Percentiles rank a stretch among this genome's conserved stretches.
phyloP scores from a whole-genome alignment of 2,113 vertebrate species.

The Etheostoma spectabile region DNA sequence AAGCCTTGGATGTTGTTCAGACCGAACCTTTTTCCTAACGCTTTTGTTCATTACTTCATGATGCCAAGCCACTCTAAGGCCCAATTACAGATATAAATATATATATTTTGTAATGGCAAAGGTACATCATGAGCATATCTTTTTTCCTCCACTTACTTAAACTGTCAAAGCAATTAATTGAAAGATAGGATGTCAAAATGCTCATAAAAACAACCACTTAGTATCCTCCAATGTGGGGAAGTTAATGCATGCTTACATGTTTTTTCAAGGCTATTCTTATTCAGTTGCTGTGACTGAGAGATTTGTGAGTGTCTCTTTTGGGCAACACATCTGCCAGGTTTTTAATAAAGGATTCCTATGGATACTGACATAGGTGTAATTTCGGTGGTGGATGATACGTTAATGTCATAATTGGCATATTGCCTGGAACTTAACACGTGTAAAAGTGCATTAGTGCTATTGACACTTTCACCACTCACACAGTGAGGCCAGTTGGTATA shows the following conservation, averaged over 20 bases:
- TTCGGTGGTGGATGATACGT: constrained; percentile 29
- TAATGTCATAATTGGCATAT: constrained; percentile 48
- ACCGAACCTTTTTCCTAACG: not conserved
- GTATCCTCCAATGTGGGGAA: constrained; percentile 15
- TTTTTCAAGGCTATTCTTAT: constrained; percentile 42
- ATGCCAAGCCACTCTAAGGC: constrained; percentile 14
- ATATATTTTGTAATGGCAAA: constrained; percentile 29
- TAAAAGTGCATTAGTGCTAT: constrained; percentile 24
- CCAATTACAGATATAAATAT: constrained; percentile 4
- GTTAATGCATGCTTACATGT: constrained; percentile 30
- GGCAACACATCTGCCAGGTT: constrained; percentile 9
- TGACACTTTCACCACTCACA: constrained; percentile 23
- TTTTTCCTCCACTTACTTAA: constrained; percentile 10
- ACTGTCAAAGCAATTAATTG: constrained; percentile 47
- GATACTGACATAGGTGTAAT: constrained; percentile 41
- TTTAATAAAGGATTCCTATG: constrained; percentile 20
- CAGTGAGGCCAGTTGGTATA: not conserved
- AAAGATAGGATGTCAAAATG: constrained; percentile 53
- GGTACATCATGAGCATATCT: not conserved
- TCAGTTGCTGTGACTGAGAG: constrained; percentile 20
- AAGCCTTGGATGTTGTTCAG: not conserved
- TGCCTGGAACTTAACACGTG: constrained; percentile 48
- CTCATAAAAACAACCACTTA: constrained; percentile 51
- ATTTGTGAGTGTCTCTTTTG: constrained; percentile 23
- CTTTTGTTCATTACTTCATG: constrained; percentile 1